A percentile compares a stretch with the other conserved stretches of the same genome.
These are phyloP conservation scores for Ormia ochracea DNA, from an alignment of 2,888 invertebrate species.

Conservation along the genomic window DNA sequence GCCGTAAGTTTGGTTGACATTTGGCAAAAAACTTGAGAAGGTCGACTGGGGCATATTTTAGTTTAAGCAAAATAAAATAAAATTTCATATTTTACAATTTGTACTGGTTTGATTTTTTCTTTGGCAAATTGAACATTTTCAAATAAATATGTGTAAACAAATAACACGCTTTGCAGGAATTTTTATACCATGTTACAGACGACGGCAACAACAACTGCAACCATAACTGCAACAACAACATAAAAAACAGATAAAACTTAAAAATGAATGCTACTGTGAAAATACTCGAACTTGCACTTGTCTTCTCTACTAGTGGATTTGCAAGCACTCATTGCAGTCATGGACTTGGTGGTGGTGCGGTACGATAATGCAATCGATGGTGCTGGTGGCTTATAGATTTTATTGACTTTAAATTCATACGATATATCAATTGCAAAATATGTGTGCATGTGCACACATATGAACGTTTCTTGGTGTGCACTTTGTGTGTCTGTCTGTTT, in stretches of 20 bases:
- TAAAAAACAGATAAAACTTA: neutral
- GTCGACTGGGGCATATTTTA: conserved; percentile 59
- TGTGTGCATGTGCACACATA: neutral
- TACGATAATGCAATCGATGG: conserved; percentile 2
- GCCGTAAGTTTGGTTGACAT: conserved; percentile 57
- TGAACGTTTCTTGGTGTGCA: neutral
- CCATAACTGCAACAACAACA: neutral
- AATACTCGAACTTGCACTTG: neutral
- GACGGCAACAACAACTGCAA: neutral
- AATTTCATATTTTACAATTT: conserved; percentile 1
- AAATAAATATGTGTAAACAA: conserved; percentile 53
- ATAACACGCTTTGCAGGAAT: conserved; percentile 49
- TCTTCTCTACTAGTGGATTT: conserved; percentile 11
- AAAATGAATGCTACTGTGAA: conserved; percentile 29
- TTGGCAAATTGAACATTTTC: conserved; percentile 23
- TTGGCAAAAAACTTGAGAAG: conserved; percentile 62
- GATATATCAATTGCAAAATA: conserved; percentile 29
- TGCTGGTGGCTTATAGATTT: conserved; percentile 5
- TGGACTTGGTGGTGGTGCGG: neutral
- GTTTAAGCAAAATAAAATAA: conserved; percentile 28
- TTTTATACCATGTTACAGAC: neutral
- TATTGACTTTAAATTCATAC: conserved; percentile 36
- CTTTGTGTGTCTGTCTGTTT: conserved; percentile 27
- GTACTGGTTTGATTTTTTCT: neutral
- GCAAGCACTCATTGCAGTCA: neutral